phyloP scores from a whole-genome alignment of 2,113 vertebrate genomes.

The Struthidea cinerea region DNA sequence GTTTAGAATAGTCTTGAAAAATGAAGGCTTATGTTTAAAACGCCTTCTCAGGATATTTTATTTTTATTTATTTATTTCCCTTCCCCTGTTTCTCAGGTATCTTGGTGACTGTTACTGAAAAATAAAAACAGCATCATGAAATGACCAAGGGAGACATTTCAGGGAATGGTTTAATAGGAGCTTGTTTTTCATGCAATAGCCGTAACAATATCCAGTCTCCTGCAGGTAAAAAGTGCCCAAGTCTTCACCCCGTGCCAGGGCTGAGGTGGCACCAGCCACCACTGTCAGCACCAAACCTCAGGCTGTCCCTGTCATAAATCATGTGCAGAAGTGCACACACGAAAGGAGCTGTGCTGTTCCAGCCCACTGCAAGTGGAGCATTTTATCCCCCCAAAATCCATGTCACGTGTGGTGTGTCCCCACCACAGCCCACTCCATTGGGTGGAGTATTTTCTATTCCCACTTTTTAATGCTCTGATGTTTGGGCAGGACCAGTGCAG shows the following conservation, averaged over 20 bases:
- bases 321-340: fast-evolving
- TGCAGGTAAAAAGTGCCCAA: background rate
- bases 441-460: background rate
- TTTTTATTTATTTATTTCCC: slow-evolving; percentile 27
- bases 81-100: background rate
- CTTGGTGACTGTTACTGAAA: slow-evolving; percentile 9
- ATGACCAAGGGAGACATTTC: slow-evolving; percentile 27
- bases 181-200: slow-evolving; percentile 5
- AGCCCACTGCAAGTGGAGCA: background rate
- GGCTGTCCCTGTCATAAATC: background rate
- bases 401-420: background rate
- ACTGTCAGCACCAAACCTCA: background rate
- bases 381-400: background rate
- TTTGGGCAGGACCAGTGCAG: background rate
- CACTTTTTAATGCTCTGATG: background rate
- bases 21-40: slow-evolving; percentile 31
- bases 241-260: background rate
- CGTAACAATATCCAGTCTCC: background rate
- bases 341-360: background rate
- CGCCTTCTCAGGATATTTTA: background rate
- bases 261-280: background rate
- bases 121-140: background rate
- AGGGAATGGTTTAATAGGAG: background rate
- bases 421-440: background rate
- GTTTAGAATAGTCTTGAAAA: slow-evolving; percentile 14